Conservation (phyloP, 2,797 vertebrate species). For the Chelmon rostratus region DNA sequence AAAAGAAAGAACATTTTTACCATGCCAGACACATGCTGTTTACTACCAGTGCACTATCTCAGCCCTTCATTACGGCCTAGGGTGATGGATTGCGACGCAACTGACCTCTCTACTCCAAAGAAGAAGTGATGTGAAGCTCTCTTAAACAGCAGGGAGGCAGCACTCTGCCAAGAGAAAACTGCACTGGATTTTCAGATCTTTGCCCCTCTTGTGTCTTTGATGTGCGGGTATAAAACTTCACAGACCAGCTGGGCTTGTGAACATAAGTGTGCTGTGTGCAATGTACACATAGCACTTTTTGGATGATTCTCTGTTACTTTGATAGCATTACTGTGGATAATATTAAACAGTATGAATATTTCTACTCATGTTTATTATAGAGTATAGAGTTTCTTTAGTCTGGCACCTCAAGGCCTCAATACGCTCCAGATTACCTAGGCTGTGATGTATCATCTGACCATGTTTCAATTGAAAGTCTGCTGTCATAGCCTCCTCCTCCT, state of each 20-base stretch:
- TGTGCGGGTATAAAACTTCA: conserved; percentile 24
- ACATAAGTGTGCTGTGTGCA: not conserved
- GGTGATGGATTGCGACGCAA: conserved; percentile 7
- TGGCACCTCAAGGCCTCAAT: not conserved
- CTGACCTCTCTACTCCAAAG: conserved; percentile 7
- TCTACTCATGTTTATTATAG: too few relatives aligned
- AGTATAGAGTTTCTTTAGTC: not conserved
- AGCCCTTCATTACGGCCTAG: not conserved
- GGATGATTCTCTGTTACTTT: not conserved
- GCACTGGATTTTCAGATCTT: conserved; percentile 23
- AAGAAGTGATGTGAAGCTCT: conserved; percentile 7
- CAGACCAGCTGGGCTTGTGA: conserved; percentile 1
- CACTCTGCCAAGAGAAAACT: conserved; percentile 6
- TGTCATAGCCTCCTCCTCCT: not conserved
- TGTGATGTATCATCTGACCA: not conserved
- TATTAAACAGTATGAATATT: not conserved
- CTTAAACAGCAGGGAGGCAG: conserved; percentile 25
- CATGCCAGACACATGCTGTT: not conserved
- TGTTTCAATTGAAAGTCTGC: not conserved
- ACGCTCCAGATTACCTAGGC: not conserved
- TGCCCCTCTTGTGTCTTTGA: conserved; percentile 21
- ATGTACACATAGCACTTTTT: not conserved
- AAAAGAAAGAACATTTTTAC: not conserved
- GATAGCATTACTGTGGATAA: not conserved
- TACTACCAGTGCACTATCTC: not conserved